phyloP scores from a whole-genome alignment of 2,113 vertebrate species.

The Varanus salvator region DNA sequence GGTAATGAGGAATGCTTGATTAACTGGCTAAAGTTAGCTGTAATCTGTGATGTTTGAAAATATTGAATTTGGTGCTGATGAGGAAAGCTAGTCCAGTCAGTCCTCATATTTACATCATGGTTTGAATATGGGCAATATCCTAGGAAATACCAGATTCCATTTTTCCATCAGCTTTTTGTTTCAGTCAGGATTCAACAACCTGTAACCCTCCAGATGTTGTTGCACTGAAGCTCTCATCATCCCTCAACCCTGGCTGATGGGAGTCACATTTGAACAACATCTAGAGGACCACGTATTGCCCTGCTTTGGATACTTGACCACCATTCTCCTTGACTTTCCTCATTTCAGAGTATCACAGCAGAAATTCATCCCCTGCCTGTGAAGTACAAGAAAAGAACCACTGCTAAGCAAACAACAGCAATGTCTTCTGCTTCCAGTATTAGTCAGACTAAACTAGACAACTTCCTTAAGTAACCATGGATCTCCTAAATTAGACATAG shows the following conservation, averaged over 20 bases:
- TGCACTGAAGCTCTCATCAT: no score
- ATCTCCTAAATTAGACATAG: background rate
- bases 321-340: slow-evolving; percentile 65
- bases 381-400: slow-evolving; percentile 66
- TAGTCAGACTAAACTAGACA: slow-evolving; percentile 72
- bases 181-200: no score
- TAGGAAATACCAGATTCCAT: background rate
- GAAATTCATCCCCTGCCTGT: slow-evolving; percentile 65
- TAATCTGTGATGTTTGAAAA: background rate
- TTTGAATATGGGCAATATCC: background rate
- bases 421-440: slow-evolving; percentile 18
- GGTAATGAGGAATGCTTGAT: background rate
- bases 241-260: no score
- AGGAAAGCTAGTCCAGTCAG: background rate
- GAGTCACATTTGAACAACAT: no score
- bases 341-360: slow-evolving; percentile 67
- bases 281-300: background rate
- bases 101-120: background rate
- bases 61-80: background rate
- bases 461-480: slow-evolving; percentile 66
- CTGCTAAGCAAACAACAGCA: slow-evolving; percentile 17
- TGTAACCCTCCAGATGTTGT: no score
- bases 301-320: background rate
- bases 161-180: background rate
- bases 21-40: background rate